phyloP scores from a whole-genome alignment of 2,888 invertebrate genomes.

The Pachliopta kotzebuea region DNA sequence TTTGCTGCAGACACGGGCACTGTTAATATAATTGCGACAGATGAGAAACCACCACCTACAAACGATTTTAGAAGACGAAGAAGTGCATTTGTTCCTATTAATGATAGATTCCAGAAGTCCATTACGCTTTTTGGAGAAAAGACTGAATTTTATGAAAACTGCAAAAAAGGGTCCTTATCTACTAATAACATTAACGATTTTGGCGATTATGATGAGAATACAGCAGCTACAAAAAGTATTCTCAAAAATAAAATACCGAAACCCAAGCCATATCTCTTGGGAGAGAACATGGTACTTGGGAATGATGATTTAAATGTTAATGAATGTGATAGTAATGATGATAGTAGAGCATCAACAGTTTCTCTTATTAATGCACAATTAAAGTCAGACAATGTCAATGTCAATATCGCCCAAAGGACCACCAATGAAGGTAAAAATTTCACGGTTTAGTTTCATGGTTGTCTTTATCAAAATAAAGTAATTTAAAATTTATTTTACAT shows the following conservation, averaged over 20 bases:
- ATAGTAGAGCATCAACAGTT: constrained; percentile 51
- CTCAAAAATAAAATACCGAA: constrained; percentile 87
- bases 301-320: constrained; percentile 36
- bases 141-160: constrained; percentile 45
- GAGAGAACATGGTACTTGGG: constrained; percentile 82
- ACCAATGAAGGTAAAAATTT: constrained; percentile 54
- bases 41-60: constrained; percentile 92
- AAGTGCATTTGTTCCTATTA: constrained; percentile 73
- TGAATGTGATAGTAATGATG: constrained; percentile 37
- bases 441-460: neutral
- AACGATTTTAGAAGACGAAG: constrained; percentile 88
- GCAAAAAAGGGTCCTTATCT: constrained; percentile 36
- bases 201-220: constrained; percentile 68
- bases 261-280: constrained; percentile 87
- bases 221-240: constrained; percentile 84
- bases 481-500: neutral
- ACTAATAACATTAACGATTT: constrained; percentile 43
- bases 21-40: constrained; percentile 93
- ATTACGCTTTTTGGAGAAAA: constrained; percentile 84
- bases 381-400: constrained; percentile 46
- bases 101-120: constrained; percentile 71
- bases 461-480: neutral
- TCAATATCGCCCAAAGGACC: constrained; percentile 49
- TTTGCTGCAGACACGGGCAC: constrained; percentile 92
- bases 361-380: constrained; percentile 66